phyloP scores from a whole-genome alignment of 1,140 invertebrate species.

The Samia ricini region DNA sequence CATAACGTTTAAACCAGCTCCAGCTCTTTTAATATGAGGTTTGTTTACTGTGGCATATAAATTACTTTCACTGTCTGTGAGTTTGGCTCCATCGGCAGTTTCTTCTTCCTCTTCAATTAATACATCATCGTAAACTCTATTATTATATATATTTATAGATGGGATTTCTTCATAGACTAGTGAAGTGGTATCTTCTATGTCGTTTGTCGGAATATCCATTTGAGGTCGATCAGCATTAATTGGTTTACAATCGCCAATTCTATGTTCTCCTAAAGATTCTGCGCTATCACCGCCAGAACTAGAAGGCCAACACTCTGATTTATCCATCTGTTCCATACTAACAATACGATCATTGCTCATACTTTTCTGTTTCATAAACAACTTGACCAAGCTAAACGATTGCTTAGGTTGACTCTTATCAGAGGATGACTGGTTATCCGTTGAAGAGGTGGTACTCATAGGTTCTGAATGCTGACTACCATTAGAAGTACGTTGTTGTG shows the following conservation, averaged over 20 bases:
- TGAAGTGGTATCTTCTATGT: constrained; percentile 43
- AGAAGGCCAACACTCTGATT: constrained; percentile 81
- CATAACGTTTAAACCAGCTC: constrained; percentile 70
- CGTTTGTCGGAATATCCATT: constrained; percentile 54
- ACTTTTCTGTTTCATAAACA: constrained; percentile 94
- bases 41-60: constrained; percentile 76
- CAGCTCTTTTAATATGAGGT: constrained; percentile 64
- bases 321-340: constrained; percentile 81
- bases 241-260: constrained; percentile 46
- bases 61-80: constrained; percentile 65
- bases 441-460: constrained; percentile 72
- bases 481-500: constrained; percentile 73
- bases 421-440: constrained; percentile 76
- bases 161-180: constrained; percentile 60
- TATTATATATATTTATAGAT: constrained; percentile 38
- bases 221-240: constrained; percentile 49
- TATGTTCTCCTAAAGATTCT: constrained; percentile 64
- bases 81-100: constrained; percentile 39
- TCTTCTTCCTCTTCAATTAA: constrained; percentile 69
- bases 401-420: constrained; percentile 76
- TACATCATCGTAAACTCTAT: constrained; percentile 66
- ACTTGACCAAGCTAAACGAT: constrained; percentile 90
- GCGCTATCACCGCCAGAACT: constrained; percentile 74
- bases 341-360: constrained; percentile 84
- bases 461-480: constrained; percentile 79